Percentiles rank a stretch among this genome's conserved stretches.
Evolutionary conservation across 2,888 invertebrate species (phyloP).

Genomic region (Byasa hedistus): DNA sequence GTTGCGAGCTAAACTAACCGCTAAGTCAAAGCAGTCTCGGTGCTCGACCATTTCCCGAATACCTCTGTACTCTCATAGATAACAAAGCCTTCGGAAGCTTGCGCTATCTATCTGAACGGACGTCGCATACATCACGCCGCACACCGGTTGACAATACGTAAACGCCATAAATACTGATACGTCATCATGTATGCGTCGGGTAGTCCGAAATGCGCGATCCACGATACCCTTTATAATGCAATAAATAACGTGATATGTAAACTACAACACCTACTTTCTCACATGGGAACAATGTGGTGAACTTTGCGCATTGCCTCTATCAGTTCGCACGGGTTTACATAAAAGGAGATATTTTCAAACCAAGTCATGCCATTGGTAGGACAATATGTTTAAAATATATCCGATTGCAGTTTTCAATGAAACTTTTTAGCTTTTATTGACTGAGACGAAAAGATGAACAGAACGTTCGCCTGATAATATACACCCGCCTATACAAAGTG

Average conservation of each 20-base stretch:
- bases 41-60: constrained; percentile 17
- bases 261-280: constrained; percentile 64
- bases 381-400: constrained; percentile 5
- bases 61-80: constrained; percentile 19
- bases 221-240: constrained; percentile 60
- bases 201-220: constrained; percentile 51
- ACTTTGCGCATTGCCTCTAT: constrained; percentile 20
- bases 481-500: no score
- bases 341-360: constrained; percentile 20
- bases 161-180: constrained; percentile 67
- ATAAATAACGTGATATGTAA: constrained; percentile 65
- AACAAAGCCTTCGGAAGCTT: constrained; percentile 28
- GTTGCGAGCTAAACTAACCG: no score
- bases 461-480: no score
- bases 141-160: constrained; percentile 50
- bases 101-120: constrained; percentile 48
- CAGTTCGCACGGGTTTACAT: constrained; percentile 19
- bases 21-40: background rate
- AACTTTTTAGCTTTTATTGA: background rate
- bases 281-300: constrained; percentile 33
- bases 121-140: constrained; percentile 64
- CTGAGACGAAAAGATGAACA: no score
- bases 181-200: constrained; percentile 54
- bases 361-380: constrained; percentile 1
- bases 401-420: background rate